These are phyloP conservation scores for Campylomormyrus numenius DNA, from an alignment of 2,113 vertebrate species.

Conservation along the genomic window DNA sequence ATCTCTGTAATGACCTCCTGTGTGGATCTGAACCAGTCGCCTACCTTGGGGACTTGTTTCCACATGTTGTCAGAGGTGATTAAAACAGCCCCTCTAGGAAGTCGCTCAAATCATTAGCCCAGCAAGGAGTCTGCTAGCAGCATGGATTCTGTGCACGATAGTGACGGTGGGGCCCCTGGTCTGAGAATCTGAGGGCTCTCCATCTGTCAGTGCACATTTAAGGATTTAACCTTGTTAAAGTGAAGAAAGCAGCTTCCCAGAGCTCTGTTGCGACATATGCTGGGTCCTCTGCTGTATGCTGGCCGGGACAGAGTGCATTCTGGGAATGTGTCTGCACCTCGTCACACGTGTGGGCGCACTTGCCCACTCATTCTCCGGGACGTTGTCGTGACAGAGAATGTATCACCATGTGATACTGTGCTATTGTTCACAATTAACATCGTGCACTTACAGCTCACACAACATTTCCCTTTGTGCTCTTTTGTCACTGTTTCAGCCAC, in stretches of 20 bases:
- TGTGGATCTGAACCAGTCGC: neutral
- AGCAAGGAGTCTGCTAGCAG: neutral
- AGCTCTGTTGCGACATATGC: neutral
- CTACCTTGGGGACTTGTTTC: neutral
- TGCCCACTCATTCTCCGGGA: neutral
- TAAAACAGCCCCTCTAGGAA: neutral
- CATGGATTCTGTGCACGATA: neutral
- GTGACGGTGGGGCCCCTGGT: neutral
- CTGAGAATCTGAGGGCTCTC: neutral
- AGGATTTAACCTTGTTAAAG: constrained; percentile 5
- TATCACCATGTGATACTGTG: neutral
- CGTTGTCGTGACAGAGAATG: neutral
- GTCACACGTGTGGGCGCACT: neutral
- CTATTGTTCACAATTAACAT: neutral
- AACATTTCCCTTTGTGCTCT: neutral
- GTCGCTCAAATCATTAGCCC: neutral
- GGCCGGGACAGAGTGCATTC: neutral
- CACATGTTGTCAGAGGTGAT: neutral
- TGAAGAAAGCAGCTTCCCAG: neutral
- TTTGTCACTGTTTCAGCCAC: neutral
- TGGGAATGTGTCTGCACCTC: neutral
- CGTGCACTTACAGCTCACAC: neutral
- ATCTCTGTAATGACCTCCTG: neutral
- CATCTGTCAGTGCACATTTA: neutral
- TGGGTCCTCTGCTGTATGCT: neutral